A percentile compares a stretch with the other conserved stretches of the same genome.
Evolutionary conservation across 1,140 invertebrate genomes (phyloP).

Genomic region (Trachelipus rathkii): DNA sequence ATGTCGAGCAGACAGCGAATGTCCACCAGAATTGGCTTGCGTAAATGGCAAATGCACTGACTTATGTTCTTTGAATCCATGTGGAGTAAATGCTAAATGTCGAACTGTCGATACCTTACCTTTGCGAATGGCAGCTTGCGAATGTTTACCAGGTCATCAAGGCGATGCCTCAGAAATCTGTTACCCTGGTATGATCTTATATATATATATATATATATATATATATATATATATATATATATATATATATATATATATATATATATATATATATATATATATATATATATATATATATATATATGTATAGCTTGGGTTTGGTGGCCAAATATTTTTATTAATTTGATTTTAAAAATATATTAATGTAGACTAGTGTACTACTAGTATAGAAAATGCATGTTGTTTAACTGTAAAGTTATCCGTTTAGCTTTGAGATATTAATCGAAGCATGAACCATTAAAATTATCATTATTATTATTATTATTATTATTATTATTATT

Average conservation of each 20-base stretch:
- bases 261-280: constrained; percentile 1
- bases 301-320: background rate
- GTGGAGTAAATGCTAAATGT: constrained; percentile 65
- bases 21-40: constrained; percentile 46
- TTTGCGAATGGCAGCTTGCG: constrained; percentile 52
- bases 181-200: constrained; percentile 45
- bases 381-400: no score
- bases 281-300: constrained; percentile 7
- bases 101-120: constrained; percentile 74
- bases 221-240: constrained; percentile 20
- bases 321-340: no score
- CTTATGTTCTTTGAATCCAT: constrained; percentile 46
- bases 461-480: background rate
- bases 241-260: background rate
- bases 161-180: constrained; percentile 50
- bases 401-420: no score
- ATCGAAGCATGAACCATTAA: background rate
- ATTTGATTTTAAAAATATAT: no score
- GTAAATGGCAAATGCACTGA: constrained; percentile 46
- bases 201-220: no score
- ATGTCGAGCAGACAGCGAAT: constrained; percentile 46
- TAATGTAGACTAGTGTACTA: no score
- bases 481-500: background rate
- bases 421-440: no score
- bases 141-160: constrained; percentile 47